Conservation (phyloP, 2,113 vertebrate species). For the Lagopus muta region DNA sequence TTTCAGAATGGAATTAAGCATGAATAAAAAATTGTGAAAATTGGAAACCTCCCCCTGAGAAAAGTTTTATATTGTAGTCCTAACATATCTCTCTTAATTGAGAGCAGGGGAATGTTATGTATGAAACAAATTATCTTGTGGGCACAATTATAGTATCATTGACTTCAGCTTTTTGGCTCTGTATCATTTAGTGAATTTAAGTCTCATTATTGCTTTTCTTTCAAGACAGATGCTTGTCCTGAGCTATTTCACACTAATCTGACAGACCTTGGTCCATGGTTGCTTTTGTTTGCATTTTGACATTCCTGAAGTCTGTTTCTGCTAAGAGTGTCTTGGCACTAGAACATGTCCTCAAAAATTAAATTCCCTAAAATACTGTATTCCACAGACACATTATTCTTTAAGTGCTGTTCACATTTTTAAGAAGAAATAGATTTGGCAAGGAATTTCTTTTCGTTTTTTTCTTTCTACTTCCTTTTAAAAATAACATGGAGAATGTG, state of each 20-base stretch:
- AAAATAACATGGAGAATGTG: background rate
- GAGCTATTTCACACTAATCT: background rate
- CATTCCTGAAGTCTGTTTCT: background rate
- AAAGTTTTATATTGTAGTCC: background rate
- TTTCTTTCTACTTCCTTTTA: background rate
- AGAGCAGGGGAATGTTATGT: background rate
- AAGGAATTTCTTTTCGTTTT: background rate
- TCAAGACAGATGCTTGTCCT: background rate
- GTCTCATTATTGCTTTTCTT: background rate
- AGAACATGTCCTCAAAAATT: background rate
- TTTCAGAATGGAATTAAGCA: background rate
- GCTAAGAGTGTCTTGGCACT: background rate
- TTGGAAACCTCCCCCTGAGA: background rate
- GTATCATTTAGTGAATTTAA: background rate
- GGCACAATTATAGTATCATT: background rate
- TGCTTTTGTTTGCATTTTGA: background rate
- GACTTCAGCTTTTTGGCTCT: background rate
- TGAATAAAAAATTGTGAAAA: background rate
- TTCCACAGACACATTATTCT: accelerated
- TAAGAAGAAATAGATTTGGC: background rate
- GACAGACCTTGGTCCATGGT: background rate
- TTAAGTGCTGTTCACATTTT: background rate
- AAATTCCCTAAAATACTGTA: background rate
- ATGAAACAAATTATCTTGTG: background rate
- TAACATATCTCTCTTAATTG: background rate